Evolutionary conservation across 2,113 vertebrate genomes (phyloP).

Genomic region (Charadrius vociferus): DNA sequence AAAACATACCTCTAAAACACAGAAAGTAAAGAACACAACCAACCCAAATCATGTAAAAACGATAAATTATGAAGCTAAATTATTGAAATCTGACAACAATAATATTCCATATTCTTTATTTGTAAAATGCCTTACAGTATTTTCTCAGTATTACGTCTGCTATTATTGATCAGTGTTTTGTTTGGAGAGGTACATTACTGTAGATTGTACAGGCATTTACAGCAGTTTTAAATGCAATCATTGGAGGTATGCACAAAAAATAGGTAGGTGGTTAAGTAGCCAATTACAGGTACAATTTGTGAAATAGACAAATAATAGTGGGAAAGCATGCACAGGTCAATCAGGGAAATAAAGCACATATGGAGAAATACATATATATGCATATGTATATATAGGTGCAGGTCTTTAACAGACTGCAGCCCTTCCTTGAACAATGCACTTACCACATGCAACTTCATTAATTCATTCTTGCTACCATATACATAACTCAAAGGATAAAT

Average conservation of each 20-base stretch:
- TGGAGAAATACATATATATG: background rate
- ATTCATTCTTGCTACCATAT: background rate
- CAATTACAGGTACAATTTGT: background rate
- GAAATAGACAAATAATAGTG: background rate
- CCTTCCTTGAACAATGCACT: background rate
- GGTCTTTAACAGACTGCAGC: background rate
- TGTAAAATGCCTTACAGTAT: background rate
- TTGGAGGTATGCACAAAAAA: background rate
- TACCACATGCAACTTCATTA: background rate
- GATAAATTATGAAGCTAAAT: background rate
- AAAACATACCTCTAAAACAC: background rate
- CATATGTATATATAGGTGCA: background rate
- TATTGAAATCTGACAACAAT: background rate
- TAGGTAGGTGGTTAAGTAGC: background rate
- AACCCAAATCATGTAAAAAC: background rate
- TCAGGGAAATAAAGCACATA: background rate
- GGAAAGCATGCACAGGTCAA: background rate
- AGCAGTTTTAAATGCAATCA: background rate
- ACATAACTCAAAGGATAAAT: background rate
- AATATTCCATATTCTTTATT: background rate
- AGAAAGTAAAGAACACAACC: background rate
- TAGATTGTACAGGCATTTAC: background rate
- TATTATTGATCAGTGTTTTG: background rate
- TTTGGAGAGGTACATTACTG: background rate
- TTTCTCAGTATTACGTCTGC: background rate